phyloP scores from a whole-genome alignment of 2,113 vertebrate species.

The Stictonetta naevosa region DNA sequence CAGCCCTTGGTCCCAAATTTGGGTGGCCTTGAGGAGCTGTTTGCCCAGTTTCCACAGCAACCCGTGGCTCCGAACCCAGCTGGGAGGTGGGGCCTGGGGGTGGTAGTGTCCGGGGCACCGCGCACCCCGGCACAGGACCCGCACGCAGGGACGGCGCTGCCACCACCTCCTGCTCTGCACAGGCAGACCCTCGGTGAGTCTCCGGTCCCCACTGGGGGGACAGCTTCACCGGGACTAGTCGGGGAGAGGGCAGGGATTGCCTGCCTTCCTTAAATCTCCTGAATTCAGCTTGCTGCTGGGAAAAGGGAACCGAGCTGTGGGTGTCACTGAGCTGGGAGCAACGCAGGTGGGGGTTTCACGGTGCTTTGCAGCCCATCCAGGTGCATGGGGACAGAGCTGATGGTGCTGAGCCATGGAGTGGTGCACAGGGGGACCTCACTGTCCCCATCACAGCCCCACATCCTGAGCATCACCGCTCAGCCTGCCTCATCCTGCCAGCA shows the following conservation, averaged over 20 bases:
- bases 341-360: accelerated
- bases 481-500: accelerated
- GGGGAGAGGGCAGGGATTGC: background rate
- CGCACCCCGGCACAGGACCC: background rate
- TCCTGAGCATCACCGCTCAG: background rate
- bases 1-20: background rate
- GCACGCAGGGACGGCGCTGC: background rate
- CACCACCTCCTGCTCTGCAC: background rate
- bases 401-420: accelerated
- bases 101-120: background rate
- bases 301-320: background rate
- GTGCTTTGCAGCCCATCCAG: background rate
- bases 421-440: no score
- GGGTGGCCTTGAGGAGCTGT: background rate
- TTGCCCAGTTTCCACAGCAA: constrained; percentile 33
- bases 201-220: background rate
- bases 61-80: background rate
- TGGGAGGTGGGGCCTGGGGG: constrained; percentile 55
- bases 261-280: background rate
- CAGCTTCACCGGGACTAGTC: background rate
- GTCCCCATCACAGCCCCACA: background rate
- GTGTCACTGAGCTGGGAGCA: background rate
- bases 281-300: background rate
- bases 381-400: background rate
- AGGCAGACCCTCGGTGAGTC: constrained; percentile 27